Evolutionary conservation across 2,113 vertebrate species (phyloP), one percentile per base, ranked within the genome.

Genomic region (Myotis lucifugus): DNA sequence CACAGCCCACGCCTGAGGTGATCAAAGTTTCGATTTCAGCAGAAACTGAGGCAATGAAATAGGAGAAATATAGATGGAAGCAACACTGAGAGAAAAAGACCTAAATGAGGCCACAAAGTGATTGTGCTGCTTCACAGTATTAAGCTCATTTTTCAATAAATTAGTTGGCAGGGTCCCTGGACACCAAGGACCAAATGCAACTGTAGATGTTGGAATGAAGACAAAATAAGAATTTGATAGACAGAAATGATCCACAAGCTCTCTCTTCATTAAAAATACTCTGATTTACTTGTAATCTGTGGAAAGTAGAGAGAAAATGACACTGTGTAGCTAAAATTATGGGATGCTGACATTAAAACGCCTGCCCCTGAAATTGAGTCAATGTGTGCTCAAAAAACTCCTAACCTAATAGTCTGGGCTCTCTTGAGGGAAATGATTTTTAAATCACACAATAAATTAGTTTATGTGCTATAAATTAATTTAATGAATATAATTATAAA

Each of bases 401-500:
- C 85, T 97, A 89, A 94, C 19, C 52, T 96, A 94, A 54, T 70
- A 81, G 42, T 91, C 92, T 72, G 32, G 2, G 54, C 27, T 88
- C 94, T 97, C 85, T 86, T 79, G 74, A 94, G 61, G 90, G 64
- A 96, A 90, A 92, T 50, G 37, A 87, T 84, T 97, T 97, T 91
- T 61, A 72, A 93, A 91, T 56, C n/a, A 85, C 74, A 82, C 50
- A 93, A 37, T 85, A 98, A 96, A 97, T 95, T 82, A 74, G 67
- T 94, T 94, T 96, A 88, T 61, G 96, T 14, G 94, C 94, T 97
- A 37, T 97, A 94, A 96, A 54, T 96, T 85, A 95, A 93, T 61
- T 77, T 91, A 82, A 82, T 88, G 40, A 95, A 88, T 32, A 89
- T 8, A 96, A 96, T 97, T 98, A 95, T 95, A 67, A 94, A 96